Evolutionary conservation across 2,113 vertebrate genomes (phyloP), one percentile per base, ranked within the genome.

Genomic region (Ranitomeya variabilis): DNA sequence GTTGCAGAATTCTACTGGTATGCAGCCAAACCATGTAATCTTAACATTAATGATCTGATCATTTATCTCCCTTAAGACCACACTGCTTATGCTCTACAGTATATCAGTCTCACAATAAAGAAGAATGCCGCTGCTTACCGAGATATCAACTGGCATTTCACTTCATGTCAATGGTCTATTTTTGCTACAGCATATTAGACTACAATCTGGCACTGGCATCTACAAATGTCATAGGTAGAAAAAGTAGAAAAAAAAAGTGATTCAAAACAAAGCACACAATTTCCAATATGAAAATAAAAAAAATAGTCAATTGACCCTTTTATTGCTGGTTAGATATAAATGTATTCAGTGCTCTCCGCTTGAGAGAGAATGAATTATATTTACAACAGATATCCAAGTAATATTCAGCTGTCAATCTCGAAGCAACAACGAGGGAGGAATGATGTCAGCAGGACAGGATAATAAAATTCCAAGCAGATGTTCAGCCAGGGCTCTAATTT

Each of bases 21-120:
- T 87, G 92, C 92, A 93, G 90, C 91, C 86, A 95, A 94, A 94
- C 89, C 92, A 74, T 96, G 92, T 93, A 93, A 80, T 96, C 94
- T 93, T 97, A 96, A 97, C 97, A 97, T 97, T 97, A 96, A 96
- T 95, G 96, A 95, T 95, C 95, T 96, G 94, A 95, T 95, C 94
- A 96, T 96, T 96, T 95, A 94, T 94, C 91, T 95, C 93, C 93
- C 95, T 91, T 92, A 94, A 95, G 95, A 94, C 90, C 92, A 91
- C 93, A 94, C 93, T 94, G 95, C 95, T 94, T 94, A 54, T 37
- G 74, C 95, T 94, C 93, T 93, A 94, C 91, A 93, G 92, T 91
- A 93, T 52, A 83, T 83, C 87, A 83, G 87, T 13, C 69, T 77
- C 93, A 96, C 94, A 96, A 96, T 95, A 96, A 97, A 96, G 94